Percentiles rank a stretch among this genome's conserved stretches.
phyloP scores from a whole-genome alignment of 1,140 invertebrate genomes.

The Bombyx mori region ASM3026992v2 NC_085115.1:9069501-9070000 shows the following conservation, averaged over 20 bases:
- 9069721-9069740: slow-evolving; percentile 19
- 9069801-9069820: no score
- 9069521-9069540: not conserved
- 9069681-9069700: slow-evolving; percentile 25
- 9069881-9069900: no score
- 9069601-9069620: slow-evolving; percentile 23
- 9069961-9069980: no score
- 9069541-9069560: slow-evolving; percentile 14
- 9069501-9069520: not conserved
- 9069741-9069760: slow-evolving; percentile 6
- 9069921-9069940: no score
- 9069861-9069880: no score
- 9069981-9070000: no score
- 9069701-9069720: slow-evolving; percentile 21
- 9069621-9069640: slow-evolving; percentile 22
- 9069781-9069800: not conserved
- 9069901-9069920: no score
- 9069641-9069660: slow-evolving; percentile 29
- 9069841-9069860: no score
- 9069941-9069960: no score
- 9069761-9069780: slow-evolving; percentile 7
- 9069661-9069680: slow-evolving; percentile 31
- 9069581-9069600: slow-evolving; percentile 35
- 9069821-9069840: no score
- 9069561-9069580: slow-evolving; percentile 25